Conservation (phyloP, 1,140 invertebrate genomes). For the Campoletis sonorensis region DNA sequence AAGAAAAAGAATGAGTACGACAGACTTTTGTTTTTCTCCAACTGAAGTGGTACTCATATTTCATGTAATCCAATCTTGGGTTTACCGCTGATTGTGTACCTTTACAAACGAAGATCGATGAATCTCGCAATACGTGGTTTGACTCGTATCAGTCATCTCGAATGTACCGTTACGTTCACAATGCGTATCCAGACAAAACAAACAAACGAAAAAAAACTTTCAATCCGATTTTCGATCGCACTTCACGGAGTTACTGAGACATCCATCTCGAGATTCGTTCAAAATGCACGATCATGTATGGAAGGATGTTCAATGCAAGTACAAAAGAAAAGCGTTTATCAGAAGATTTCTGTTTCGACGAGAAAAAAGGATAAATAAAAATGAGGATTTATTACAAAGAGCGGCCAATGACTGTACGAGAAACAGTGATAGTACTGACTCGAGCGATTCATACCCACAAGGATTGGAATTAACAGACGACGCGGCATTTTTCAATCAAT, state of each 20-base stretch:
- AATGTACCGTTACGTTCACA: conserved; percentile 32
- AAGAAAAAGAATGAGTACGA: neutral
- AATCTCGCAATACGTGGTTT: neutral
- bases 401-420: neutral
- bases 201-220: neutral
- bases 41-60: neutral
- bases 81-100: neutral
- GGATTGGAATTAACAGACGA: neutral
- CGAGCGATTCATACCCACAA: neutral
- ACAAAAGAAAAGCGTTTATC: neutral
- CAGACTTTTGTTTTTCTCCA: neutral
- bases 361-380: neutral
- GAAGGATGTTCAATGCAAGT: neutral
- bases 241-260: neutral
- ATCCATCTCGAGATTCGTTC: conserved; percentile 7
- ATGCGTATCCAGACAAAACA: neutral
- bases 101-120: conserved; percentile 2
- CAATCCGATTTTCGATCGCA: conserved; percentile 28
- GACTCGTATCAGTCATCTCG: conserved; percentile 33
- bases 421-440: neutral
- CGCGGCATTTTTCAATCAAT: conserved; percentile 10
- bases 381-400: neutral
- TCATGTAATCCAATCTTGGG: neutral
- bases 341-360: neutral
- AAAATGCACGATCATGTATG: neutral